Evolutionary conservation across 2,113 vertebrate genomes (phyloP).

Genomic region (Notechis scutatus): DNA sequence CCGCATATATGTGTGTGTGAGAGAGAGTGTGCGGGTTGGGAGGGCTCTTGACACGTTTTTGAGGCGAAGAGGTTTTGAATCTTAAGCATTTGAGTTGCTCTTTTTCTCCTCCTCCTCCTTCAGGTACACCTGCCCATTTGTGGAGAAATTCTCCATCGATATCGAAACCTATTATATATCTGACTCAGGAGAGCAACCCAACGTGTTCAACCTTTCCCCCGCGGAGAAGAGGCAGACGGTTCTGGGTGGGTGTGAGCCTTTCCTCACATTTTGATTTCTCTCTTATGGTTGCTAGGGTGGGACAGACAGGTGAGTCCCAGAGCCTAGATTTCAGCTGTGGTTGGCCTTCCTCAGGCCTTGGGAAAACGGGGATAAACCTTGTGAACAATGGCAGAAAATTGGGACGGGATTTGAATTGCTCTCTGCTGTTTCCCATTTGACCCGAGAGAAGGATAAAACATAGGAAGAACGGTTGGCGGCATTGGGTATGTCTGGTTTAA

Average conservation of each 20-base stretch:
- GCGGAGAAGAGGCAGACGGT: constrained; percentile 86
- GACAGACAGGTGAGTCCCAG: too few relatives aligned
- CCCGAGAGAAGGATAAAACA: neutral
- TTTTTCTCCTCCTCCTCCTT: constrained; percentile 21
- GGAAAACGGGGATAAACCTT: too few relatives aligned
- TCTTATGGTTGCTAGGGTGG: too few relatives aligned
- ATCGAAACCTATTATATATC: constrained; percentile 97
- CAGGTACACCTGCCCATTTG: constrained; percentile 98
- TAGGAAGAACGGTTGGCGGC: neutral
- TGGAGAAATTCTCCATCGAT: constrained; percentile 99
- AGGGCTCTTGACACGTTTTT: neutral
- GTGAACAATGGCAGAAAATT: neutral
- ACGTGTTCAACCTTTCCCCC: constrained; percentile 91
- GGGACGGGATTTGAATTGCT: neutral
- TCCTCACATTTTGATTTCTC: neutral
- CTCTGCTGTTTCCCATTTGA: neutral
- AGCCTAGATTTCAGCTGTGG: neutral
- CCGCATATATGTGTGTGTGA: neutral
- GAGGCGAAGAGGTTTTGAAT: neutral
- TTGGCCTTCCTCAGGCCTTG: neutral
- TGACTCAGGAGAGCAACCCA: constrained; percentile 84
- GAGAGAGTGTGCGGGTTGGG: neutral
- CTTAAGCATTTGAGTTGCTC: neutral
- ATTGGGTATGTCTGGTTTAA: neutral
- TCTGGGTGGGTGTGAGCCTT: constrained; percentile 73